Conservation (phyloP, 2,113 vertebrate species). For the Calyptomena viridis region DNA sequence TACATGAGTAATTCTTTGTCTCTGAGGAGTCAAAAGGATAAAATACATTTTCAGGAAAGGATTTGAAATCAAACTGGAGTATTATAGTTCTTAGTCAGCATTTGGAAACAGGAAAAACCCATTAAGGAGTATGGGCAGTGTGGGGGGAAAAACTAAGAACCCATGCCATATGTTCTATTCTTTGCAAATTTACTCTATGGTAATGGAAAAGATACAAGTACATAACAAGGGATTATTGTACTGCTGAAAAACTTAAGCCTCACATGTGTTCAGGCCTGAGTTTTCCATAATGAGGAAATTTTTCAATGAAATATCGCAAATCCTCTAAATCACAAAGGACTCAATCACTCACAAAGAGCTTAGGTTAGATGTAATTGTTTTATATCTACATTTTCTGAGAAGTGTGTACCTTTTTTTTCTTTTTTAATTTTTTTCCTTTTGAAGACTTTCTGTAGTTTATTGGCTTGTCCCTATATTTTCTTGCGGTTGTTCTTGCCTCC, state of each 20-base stretch:
- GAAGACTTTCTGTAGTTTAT: not conserved
- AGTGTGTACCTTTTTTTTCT: not conserved
- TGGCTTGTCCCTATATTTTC: not conserved
- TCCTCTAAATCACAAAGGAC: slow-evolving; percentile 4
- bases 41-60: slow-evolving; percentile 11
- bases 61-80: slow-evolving; percentile 11
- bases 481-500: not conserved
- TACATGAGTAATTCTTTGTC: not conserved
- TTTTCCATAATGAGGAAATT: slow-evolving; percentile 45
- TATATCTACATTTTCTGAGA: not conserved
- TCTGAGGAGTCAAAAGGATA: not conserved
- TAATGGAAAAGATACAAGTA: slow-evolving; percentile 13
- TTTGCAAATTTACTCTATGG: slow-evolving; percentile 21
- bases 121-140: not conserved
- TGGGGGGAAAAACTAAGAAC: not conserved
- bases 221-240: slow-evolving; percentile 49
- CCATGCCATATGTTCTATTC: slow-evolving; percentile 40
- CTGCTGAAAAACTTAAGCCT: slow-evolving; percentile 35
- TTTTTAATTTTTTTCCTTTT: not conserved
- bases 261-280: not conserved
- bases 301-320: slow-evolving; percentile 54
- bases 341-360: not conserved
- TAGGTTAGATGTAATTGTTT: not conserved
- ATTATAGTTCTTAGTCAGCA: slow-evolving; percentile 23
- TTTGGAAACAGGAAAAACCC: not conserved